A percentile compares a stretch with the other conserved stretches of the same genome.
Conservation (phyloP, 2,113 vertebrate genomes). For the Boleophthalmus pectinirostris region DNA sequence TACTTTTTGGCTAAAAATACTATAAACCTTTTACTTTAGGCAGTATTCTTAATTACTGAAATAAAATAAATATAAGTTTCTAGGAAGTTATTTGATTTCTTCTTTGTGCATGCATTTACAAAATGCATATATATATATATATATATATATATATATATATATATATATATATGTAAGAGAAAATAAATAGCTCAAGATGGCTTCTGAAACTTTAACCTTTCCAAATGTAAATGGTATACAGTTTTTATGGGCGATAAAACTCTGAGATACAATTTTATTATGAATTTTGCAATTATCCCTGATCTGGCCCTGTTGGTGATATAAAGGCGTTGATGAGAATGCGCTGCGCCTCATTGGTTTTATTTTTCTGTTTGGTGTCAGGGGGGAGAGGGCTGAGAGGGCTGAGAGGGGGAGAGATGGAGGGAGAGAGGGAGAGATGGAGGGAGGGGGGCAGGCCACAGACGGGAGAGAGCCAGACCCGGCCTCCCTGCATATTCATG, state of each 20-base stretch:
- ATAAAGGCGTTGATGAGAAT: constrained; percentile 61
- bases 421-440: too few species aligned
- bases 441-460: constrained; percentile 48
- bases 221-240: not conserved
- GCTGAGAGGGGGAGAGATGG: constrained; percentile 45
- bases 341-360: constrained; percentile 70
- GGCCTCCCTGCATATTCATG: constrained; percentile 81
- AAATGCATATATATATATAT: too few species aligned
- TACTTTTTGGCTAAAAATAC: too few species aligned
- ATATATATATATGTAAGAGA: too few species aligned
- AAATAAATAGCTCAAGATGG: not conserved
- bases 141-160: too few species aligned
- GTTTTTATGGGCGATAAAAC: not conserved
- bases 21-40: too few species aligned
- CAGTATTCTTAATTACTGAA: too few species aligned
- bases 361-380: constrained; percentile 68
- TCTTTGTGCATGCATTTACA: too few species aligned
- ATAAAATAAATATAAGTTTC: too few species aligned
- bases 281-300: constrained; percentile 37
- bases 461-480: constrained; percentile 68
- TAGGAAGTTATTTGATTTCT: too few species aligned
- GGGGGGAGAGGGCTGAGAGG: constrained; percentile 44
- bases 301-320: constrained; percentile 48
- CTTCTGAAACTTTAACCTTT: too few species aligned
- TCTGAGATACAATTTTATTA: constrained; percentile 6